phyloP scores from a whole-genome alignment of 37 sponge, comb jelly and placozoan species.

The Geodia barretti region DNA sequence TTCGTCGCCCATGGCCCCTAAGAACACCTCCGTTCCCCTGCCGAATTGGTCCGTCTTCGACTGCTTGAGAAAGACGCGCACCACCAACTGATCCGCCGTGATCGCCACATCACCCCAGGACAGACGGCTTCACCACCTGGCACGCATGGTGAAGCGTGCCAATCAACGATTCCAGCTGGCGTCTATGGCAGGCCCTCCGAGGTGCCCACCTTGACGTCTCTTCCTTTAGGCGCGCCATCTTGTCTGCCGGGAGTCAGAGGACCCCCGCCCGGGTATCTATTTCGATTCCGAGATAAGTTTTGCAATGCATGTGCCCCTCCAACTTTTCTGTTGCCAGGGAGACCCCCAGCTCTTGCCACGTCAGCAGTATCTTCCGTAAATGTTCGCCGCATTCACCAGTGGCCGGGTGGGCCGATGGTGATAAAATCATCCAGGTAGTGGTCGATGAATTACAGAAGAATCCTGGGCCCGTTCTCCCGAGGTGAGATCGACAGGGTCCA shows the following conservation, averaged over 20 bases:
- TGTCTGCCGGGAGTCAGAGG: background rate
- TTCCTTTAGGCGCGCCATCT: background rate
- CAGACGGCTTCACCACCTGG: background rate
- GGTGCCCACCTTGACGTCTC: background rate
- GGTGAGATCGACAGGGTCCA: too few relatives aligned
- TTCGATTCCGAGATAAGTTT: background rate
- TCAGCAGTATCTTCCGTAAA: background rate
- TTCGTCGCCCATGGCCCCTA: background rate
- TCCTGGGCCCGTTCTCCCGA: too few relatives aligned
- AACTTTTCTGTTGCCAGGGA: background rate
- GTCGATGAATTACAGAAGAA: background rate
- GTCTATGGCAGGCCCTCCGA: background rate
- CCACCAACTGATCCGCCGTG: background rate
- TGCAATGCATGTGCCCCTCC: background rate
- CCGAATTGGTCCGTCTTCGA: background rate
- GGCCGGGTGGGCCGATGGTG: background rate
- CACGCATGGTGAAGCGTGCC: background rate
- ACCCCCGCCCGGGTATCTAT: background rate
- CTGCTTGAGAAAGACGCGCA: background rate
- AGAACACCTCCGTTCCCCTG: background rate
- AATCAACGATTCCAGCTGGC: background rate
- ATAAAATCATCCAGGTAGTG: background rate
- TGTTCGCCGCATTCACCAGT: background rate
- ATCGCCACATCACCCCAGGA: background rate
- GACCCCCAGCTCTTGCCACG: background rate